These are phyloP conservation scores for Magallana ariakensis DNA, from an alignment of 1,140 invertebrate genomes.

Conservation along the genomic window DNA sequence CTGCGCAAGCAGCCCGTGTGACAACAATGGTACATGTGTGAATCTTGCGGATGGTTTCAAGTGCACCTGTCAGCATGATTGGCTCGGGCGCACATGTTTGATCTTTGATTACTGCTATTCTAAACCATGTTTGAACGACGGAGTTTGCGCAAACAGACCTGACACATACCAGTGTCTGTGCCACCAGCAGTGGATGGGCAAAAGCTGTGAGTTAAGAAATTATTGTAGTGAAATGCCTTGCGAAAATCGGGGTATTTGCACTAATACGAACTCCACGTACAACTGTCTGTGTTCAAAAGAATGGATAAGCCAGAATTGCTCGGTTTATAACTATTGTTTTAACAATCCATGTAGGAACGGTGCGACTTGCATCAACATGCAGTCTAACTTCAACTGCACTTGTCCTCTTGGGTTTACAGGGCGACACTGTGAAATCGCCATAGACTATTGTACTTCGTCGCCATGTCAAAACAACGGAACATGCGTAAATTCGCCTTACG, in stretches of 20 bases:
- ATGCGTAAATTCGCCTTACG: not conserved
- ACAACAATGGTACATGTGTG: conserved; percentile 64
- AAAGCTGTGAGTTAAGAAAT: conserved; percentile 88
- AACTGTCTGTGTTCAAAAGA: not conserved
- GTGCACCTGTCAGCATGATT: conserved; percentile 69
- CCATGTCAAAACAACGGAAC: conserved; percentile 37
- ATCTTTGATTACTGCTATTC: conserved; percentile 69
- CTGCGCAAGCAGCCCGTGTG: conserved; percentile 58
- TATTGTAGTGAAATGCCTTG: conserved; percentile 40
- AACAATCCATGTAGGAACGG: conserved; percentile 12
- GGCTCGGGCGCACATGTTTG: conserved; percentile 74
- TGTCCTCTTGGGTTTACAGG: conserved; percentile 17
- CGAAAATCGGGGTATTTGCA: conserved; percentile 48
- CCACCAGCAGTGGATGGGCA: conserved; percentile 96
- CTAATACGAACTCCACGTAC: conserved; percentile 36
- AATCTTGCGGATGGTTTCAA: conserved; percentile 62
- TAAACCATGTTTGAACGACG: conserved; percentile 93
- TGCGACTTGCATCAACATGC: not conserved
- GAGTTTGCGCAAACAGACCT: conserved; percentile 91
- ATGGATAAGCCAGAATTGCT: conserved; percentile 1
- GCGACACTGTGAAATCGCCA: conserved; percentile 18
- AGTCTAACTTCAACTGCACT: not conserved
- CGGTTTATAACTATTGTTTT: conserved; percentile 25
- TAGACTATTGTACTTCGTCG: not conserved
- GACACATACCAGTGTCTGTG: conserved; percentile 82